Conservation (phyloP, 2,888 invertebrate genomes). For the Chymomyza amoena region DNA sequence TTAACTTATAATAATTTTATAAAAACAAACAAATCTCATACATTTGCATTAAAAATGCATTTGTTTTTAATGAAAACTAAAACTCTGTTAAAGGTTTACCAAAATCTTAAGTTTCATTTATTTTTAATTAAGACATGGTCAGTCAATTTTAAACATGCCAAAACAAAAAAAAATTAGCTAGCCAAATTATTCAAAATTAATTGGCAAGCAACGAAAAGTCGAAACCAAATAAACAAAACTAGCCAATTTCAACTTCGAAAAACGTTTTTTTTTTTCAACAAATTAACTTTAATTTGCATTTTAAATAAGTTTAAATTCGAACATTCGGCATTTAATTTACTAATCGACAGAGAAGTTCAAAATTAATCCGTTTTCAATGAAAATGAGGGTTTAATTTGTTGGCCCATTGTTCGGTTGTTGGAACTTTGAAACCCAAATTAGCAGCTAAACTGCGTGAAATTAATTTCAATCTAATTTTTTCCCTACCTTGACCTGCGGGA, state of each 20-base stretch:
- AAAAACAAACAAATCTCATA: not conserved
- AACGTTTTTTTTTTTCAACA: slow-evolving; percentile 13
- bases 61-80: not conserved
- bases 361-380: slow-evolving; percentile 57
- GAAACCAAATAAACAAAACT: slow-evolving; percentile 19
- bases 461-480: slow-evolving; percentile 61
- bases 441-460: slow-evolving; percentile 58
- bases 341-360: slow-evolving; percentile 11
- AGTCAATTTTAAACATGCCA: slow-evolving; percentile 15
- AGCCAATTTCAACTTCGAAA: slow-evolving; percentile 7
- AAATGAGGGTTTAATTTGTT: slow-evolving; percentile 49
- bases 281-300: slow-evolving; percentile 37
- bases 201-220: slow-evolving; percentile 43
- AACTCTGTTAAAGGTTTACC: too few relatives aligned
- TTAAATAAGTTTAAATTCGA: slow-evolving; percentile 7
- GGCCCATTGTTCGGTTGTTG: slow-evolving; percentile 40
- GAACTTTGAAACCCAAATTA: slow-evolving; percentile 49
- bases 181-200: slow-evolving; percentile 14
- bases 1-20: not conserved
- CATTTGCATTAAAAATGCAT: not conserved
- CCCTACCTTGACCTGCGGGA: not conserved
- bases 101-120: not conserved
- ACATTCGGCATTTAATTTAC: slow-evolving; percentile 5
- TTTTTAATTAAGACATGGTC: slow-evolving; percentile 35
- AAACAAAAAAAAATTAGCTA: slow-evolving; percentile 10